Evolutionary conservation across 2,888 invertebrate species (phyloP), one percentile per base, ranked within the genome.

Genomic region (Cordilura impudica): DNA sequence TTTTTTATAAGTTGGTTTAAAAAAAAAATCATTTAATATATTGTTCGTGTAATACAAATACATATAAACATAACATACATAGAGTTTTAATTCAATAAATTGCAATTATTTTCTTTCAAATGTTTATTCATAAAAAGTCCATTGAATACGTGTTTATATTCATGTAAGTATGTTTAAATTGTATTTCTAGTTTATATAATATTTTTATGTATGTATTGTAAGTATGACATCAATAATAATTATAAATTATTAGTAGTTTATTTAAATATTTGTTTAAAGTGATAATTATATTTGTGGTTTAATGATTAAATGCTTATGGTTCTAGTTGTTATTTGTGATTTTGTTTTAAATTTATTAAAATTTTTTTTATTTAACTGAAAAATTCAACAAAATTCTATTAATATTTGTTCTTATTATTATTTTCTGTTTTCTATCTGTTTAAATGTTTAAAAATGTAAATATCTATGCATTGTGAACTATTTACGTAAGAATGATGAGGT

Each of bases 191-290:
- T 56, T 43, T 21, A 58, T 60, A 31, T 49, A n/a, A 19, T 61
- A 49, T 29, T 65, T 29, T 49, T 53, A 23, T 16, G 21, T 61
- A 49, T 45, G 35, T 63, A 58, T 53, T 73, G 56, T 73, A 65
- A 69, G 65, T 65, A 67, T 78, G 78, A 78, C 78, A 78, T 78
- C 73, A 70, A 74, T 74, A 65, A 56, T 54, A 47, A 65, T 54
- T 31, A 63, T 7, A 53, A 71, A 53, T 63, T 66, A 39, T 60
- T 63, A 54, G 31, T 72, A 35, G 3, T 21, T 18, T 29, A 18
- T 54, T 19, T 53, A 29, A 12, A 29, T 45, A 18, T 60, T 16
- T 60, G 4, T 60, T 43, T 61, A 26, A 61, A 10, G n/a, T 43
- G 35, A 61, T 14, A 53, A 53, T 53, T 21, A 51, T 21, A 51